These are phyloP conservation scores for Ramphastos sulfuratus DNA, from an alignment of 2,113 vertebrate genomes.

Conservation along the genomic window DNA sequence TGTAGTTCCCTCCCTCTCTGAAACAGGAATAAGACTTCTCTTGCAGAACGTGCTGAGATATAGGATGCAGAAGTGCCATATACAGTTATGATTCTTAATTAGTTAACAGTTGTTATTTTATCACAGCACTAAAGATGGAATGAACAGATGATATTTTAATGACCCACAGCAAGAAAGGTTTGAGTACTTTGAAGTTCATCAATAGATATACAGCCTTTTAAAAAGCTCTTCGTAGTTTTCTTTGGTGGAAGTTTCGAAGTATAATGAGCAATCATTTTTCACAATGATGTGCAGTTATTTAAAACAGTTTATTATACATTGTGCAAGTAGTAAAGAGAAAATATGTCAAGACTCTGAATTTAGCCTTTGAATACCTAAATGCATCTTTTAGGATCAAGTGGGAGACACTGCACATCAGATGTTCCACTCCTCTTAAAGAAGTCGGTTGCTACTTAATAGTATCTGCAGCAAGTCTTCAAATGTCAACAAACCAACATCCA, in stretches of 20 bases:
- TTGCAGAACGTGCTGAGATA: neutral
- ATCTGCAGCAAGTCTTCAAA: neutral
- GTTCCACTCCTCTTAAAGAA: neutral
- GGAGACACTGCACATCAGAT: neutral
- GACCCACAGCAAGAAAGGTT: neutral
- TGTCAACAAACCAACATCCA: neutral
- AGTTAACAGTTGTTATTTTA: neutral
- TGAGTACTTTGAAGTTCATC: neutral
- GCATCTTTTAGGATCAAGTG: neutral
- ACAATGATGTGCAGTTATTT: neutral
- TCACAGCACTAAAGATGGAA: neutral
- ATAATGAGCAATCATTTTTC: constrained; percentile 5
- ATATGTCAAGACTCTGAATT: neutral
- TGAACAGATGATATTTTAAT: neutral
- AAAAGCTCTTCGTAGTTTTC: neutral
- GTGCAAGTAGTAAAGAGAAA: neutral
- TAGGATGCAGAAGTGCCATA: neutral
- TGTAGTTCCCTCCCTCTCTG: neutral
- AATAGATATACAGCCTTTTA: neutral
- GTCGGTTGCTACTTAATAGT: neutral
- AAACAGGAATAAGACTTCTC: neutral
- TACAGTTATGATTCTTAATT: neutral
- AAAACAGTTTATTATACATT: neutral
- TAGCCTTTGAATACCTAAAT: neutral
- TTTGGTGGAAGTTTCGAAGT: neutral